Percentiles rank a stretch among this genome's conserved stretches.
These are phyloP conservation scores for Lasioglossum malachurum DNA, from an alignment of 2,888 invertebrate species.

Conservation along the genomic window DNA sequence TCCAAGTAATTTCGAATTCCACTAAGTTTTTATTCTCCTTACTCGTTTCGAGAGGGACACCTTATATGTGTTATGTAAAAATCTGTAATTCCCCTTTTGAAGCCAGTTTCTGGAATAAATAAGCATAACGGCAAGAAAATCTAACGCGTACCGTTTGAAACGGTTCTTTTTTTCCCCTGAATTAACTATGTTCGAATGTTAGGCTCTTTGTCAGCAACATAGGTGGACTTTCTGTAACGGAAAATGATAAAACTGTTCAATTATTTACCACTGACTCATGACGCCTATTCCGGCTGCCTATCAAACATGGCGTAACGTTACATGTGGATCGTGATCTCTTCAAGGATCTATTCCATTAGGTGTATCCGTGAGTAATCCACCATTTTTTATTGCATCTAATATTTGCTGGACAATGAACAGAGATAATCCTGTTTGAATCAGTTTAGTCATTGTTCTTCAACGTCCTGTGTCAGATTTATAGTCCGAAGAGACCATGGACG, in stretches of 20 bases:
- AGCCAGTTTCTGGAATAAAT: background rate
- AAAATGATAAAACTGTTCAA: conserved; percentile 5
- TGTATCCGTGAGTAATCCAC: background rate
- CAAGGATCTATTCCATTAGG: conserved; percentile 5
- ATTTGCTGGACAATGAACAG: background rate
- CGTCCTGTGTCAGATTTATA: background rate
- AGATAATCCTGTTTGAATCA: background rate
- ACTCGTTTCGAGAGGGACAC: background rate
- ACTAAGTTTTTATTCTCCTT: background rate
- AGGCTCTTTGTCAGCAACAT: background rate
- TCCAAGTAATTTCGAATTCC: background rate
- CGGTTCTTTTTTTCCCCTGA: background rate
- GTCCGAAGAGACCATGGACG: background rate
- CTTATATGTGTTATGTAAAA: background rate
- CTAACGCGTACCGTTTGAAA: background rate
- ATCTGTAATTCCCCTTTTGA: background rate
- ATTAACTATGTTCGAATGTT: background rate
- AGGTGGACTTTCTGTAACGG: background rate
- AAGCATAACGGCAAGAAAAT: background rate
- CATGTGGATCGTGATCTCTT: background rate
- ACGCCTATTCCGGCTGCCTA: background rate
- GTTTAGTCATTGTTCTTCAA: background rate
- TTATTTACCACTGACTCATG: background rate
- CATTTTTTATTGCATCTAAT: background rate
- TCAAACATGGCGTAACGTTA: conserved; percentile 3